phyloP scores from a whole-genome alignment of 2,888 invertebrate species.

The Meiosimyza decipiens region DNA sequence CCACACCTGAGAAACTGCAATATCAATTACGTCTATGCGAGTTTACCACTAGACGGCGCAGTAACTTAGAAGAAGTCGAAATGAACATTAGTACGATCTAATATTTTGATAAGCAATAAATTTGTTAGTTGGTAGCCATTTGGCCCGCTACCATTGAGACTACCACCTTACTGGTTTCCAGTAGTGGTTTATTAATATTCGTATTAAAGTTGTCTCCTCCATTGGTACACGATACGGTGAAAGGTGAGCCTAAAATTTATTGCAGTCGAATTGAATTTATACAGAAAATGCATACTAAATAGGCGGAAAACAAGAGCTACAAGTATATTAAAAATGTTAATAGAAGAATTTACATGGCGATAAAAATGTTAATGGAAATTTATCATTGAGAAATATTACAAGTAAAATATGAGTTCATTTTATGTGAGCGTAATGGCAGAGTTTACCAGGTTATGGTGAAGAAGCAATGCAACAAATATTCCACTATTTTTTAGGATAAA shows the following conservation, averaged over 20 bases:
- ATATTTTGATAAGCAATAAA: constrained; percentile 28
- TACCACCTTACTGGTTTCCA: not conserved
- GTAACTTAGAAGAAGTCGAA: constrained; percentile 18
- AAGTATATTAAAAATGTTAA: constrained; percentile 18
- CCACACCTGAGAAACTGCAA: constrained; percentile 24
- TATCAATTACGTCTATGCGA: constrained; percentile 27
- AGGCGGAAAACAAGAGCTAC: constrained; percentile 5
- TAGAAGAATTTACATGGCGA: constrained; percentile 14
- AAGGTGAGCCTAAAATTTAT: constrained; percentile 12
- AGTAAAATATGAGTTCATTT: too few relatives aligned
- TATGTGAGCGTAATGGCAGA: too few relatives aligned
- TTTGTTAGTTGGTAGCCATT: constrained; percentile 19
- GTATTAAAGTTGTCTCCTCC: constrained; percentile 1
- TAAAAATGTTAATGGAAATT: constrained; percentile 11
- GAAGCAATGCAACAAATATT: too few relatives aligned
- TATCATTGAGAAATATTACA: not conserved
- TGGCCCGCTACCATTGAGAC: not conserved
- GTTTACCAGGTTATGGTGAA: too few relatives aligned
- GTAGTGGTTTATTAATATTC: constrained; percentile 11
- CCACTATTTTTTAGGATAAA: too few relatives aligned
- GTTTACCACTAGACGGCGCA: constrained; percentile 15
- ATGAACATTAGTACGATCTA: constrained; percentile 28
- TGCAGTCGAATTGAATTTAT: constrained; percentile 3
- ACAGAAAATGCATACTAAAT: not conserved
- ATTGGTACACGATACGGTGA: constrained; percentile 1